Evolutionary conservation across 2,113 vertebrate genomes (phyloP).

Genomic region (Butastur rufipennis): DNA sequence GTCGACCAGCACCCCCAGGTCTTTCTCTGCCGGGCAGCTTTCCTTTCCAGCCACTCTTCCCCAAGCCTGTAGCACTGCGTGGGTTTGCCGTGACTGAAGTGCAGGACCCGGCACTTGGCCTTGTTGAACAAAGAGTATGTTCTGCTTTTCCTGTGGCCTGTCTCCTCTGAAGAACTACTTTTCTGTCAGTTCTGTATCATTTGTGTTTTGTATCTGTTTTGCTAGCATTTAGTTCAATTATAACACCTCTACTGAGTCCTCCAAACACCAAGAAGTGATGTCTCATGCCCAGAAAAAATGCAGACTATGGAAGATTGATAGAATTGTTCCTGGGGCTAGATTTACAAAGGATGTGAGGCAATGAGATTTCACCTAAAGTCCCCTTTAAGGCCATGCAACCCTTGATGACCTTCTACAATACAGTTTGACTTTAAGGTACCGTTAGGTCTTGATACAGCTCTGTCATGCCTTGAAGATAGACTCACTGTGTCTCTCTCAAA

Average conservation of each 20-base stretch:
- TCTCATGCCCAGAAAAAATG: background rate
- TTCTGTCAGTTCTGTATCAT: background rate
- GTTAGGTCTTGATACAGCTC: background rate
- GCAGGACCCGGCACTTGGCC: no score
- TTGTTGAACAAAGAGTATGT: background rate
- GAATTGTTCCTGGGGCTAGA: background rate
- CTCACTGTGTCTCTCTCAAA: background rate
- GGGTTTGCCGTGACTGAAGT: no score
- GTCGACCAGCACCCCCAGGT: no score
- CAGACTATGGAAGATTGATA: background rate
- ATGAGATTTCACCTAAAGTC: background rate
- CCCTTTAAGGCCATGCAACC: background rate
- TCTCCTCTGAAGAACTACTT: background rate
- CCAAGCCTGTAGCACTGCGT: no score
- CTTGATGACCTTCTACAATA: background rate
- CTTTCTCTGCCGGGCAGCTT: fast-evolving
- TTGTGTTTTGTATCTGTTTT: background rate
- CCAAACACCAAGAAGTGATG: background rate
- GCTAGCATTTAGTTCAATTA: background rate
- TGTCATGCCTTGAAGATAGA: background rate
- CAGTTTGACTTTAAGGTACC: background rate
- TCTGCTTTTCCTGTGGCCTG: background rate
- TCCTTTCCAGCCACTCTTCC: no score
- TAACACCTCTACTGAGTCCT: background rate
- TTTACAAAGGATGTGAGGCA: background rate